phyloP scores from a whole-genome alignment of 2,888 invertebrate genomes.

The Cataglyphis livida region DNA sequence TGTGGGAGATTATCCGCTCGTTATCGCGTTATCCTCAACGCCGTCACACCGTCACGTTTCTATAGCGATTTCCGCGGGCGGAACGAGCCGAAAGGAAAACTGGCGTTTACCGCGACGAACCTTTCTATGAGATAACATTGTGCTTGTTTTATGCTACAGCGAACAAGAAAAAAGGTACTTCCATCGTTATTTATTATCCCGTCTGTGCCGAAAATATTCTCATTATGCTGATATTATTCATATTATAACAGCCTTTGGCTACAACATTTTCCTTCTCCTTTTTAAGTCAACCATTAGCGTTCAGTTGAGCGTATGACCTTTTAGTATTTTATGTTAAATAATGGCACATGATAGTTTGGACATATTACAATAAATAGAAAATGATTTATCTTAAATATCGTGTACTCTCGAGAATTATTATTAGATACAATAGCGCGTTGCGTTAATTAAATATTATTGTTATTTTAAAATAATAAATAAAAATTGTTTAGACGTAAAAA shows the following conservation, averaged over 20 bases:
- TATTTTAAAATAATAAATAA: not conserved
- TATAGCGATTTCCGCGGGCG: constrained; percentile 58
- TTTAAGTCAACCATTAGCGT: not conserved
- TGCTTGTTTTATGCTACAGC: constrained; percentile 23
- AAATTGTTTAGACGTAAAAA: constrained; percentile 3
- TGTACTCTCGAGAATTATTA: not conserved
- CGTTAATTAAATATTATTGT: not conserved
- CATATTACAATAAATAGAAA: not conserved
- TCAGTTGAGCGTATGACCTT: not conserved
- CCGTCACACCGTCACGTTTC: constrained; percentile 68
- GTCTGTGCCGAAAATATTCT: constrained; percentile 21
- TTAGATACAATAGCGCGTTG: not conserved
- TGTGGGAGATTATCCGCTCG: constrained; percentile 72
- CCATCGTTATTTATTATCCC: constrained; percentile 1
- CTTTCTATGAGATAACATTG: constrained; percentile 43
- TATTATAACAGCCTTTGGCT: not conserved
- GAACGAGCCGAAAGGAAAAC: constrained; percentile 68
- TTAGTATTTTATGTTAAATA: not conserved
- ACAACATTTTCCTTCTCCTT: not conserved
- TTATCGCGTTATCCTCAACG: constrained; percentile 72
- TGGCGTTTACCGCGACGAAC: constrained; percentile 40
- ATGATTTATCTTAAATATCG: not conserved
- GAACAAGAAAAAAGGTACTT: constrained; percentile 14
- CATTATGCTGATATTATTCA: not conserved
- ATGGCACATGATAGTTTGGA: not conserved